phyloP scores from a whole-genome alignment of 2,113 vertebrate genomes.

The Oncorhynchus mykiss region DNA sequence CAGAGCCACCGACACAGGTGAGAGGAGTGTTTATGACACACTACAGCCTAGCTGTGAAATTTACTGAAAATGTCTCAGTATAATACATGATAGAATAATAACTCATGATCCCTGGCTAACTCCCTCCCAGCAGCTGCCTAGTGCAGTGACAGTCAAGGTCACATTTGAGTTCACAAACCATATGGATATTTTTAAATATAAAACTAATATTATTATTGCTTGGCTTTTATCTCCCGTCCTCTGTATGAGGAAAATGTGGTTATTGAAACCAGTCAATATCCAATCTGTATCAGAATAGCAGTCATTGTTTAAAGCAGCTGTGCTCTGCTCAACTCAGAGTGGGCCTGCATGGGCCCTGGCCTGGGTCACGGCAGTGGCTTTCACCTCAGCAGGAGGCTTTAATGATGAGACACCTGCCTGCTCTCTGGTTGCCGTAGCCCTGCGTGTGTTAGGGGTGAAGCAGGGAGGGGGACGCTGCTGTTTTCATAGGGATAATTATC shows the following conservation, averaged over 20 bases:
- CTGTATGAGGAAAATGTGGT: not conserved
- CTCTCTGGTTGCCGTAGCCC: not conserved
- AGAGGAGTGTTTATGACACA: too few relatives aligned
- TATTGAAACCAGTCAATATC: not conserved
- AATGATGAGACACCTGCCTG: constrained; percentile 13
- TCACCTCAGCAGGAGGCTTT: not conserved
- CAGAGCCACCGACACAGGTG: too few relatives aligned
- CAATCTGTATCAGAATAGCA: not conserved
- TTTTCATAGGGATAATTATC: constrained; percentile 4
- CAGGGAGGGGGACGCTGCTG: not conserved
- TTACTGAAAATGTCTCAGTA: too few relatives aligned
- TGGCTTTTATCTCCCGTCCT: too few relatives aligned
- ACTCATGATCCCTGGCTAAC: too few relatives aligned
- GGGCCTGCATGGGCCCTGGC: not conserved
- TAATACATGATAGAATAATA: too few relatives aligned
- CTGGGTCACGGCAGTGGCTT: not conserved
- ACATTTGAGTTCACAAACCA: too few relatives aligned
- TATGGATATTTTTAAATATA: too few relatives aligned
- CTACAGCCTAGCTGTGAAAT: too few relatives aligned
- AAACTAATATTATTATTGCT: too few relatives aligned
- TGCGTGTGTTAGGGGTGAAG: not conserved
- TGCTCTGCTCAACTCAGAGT: not conserved
- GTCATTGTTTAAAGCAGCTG: not conserved
- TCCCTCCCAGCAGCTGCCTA: too few relatives aligned
- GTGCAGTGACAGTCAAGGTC: too few relatives aligned